Evolutionary conservation across 1,140 invertebrate species (phyloP), one percentile per base, ranked within the genome.

Genomic region (Lysiphlebus fabarum): DNA sequence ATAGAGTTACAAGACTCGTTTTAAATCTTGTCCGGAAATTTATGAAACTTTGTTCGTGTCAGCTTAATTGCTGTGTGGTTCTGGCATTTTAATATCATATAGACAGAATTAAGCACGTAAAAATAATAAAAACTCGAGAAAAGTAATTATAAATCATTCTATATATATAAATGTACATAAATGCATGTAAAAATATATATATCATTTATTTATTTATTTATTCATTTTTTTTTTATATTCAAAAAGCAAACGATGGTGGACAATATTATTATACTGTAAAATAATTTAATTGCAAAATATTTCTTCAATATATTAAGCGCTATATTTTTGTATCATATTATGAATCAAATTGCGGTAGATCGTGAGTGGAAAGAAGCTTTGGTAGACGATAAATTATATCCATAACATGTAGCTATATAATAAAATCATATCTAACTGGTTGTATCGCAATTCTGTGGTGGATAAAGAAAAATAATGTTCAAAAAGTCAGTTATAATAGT

Each of bases 1-100:
- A 77, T 77, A 74, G 71, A 75, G 73, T 75, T 77, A 73, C 72
- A 74, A 75, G 72, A 70, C 70, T 73, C 70, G 69, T 71, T 77
- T 77, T 72, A 67, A 60, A 49, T 51, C 38, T 48, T 56, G 45
- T 47, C 8, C 34, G 70, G 66, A 67, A 76, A 75, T 75, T 76
- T 76, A 74, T 76, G 74, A 73, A 65, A 9, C 66, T 65, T 65
- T 69, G 72, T 76, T 74, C 71, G 68, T 67, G 74, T 75, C 74
- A 74, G 65, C 74, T 75, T 73, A 75, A 74, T 74, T 75, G 73
- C 68, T 60, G 62, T 14, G 65, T 68, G 5, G 34, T 49, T 56
- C 62, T 47, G n/a, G 37, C 59, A 56, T 58, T 49, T 47, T 53
- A 48, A 49, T n/a, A 50, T 50, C 41, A 33, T 40, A n/a, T 44